Evolutionary conservation across 2,797 vertebrate genomes (phyloP).

Genomic region (Chelon auratus): DNA sequence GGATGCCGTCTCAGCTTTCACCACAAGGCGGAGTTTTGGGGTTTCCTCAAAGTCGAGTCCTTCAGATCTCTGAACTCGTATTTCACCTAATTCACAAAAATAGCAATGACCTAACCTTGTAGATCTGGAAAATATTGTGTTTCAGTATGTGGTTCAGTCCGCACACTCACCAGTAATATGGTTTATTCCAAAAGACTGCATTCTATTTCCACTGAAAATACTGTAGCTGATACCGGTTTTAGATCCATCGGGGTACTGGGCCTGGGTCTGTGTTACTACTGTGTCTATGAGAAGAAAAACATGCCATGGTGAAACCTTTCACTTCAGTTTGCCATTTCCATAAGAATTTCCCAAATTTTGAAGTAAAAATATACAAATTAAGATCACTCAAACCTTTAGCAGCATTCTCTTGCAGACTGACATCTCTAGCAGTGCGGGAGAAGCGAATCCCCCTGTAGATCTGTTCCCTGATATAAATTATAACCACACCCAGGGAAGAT

Average conservation of each 20-base stretch:
- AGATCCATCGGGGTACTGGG: conserved; percentile 88
- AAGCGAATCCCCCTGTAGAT: conserved; percentile 90
- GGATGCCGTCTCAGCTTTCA: conserved; percentile 92
- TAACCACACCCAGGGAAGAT: conserved; percentile 92
- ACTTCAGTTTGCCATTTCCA: neutral
- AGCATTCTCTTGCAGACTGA: conserved; percentile 92
- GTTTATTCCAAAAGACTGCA: conserved; percentile 91
- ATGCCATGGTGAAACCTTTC: conserved; percentile 19
- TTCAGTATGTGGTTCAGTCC: neutral
- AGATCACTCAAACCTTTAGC: conserved; percentile 85
- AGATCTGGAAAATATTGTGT: conserved; percentile 16
- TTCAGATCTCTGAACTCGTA: conserved; percentile 87
- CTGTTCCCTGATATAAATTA: conserved; percentile 91
- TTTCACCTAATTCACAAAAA: conserved; percentile 83
- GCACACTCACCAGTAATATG: conserved; percentile 87
- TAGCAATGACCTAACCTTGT: conserved; percentile 1
- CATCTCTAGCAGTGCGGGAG: conserved; percentile 86
- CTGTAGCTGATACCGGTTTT: conserved; percentile 91
- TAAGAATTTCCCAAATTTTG: neutral
- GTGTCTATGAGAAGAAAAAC: conserved; percentile 83
- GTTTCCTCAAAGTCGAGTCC: conserved; percentile 90
- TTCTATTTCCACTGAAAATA: conserved; percentile 94
- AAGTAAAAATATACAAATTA: neutral
- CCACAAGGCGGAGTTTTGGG: conserved; percentile 90
- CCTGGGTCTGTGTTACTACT: conserved; percentile 87